Evolutionary conservation across 2,888 invertebrate genomes (phyloP), one percentile per base, ranked within the genome.

Genomic region (Lasioglossum lativentre): DNA sequence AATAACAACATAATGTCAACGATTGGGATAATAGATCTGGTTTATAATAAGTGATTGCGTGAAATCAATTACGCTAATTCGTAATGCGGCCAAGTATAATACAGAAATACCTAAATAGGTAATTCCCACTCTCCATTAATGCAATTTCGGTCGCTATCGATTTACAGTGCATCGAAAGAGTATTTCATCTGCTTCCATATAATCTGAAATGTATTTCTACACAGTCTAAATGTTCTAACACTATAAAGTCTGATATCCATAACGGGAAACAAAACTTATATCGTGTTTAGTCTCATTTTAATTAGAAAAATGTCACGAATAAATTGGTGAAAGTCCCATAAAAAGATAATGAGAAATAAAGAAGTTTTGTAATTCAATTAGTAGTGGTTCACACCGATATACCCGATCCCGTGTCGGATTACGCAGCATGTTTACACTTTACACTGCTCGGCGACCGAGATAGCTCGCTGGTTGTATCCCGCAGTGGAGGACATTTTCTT

Each of bases 31-130:
- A 63, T 63, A 63, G 30, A 30, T 4, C 1, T 63, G 16, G 63
- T 63, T 63, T 16, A 30, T 6, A 63, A 30, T 30, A 30, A 30
- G 14, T 16, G 63, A 63, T 27, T 27, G 6, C 63, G 30, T 5
- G 63, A 63, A 63, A 63, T 30, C 63, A 14, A 63, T 63, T 63
- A 63, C 63, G 63, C 30, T 63, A 63, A 63, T 63, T 30, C 63
- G 30, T 30, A 63, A 63, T 63, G 30, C 30, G 63, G 30, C 6
- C 30, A 30, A 63, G 2, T 30, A 30, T 30, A 56, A 63, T 30
- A 63, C 30, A 63, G 63, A 63, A 63, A 30, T 63, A 63, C 63
- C 63, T 63, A 30, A 30, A 63, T 4, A 63, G 30, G 30, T 63
- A 16, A 30, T 30, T 63, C 16, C 6, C 16, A 63, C 30, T 30